phyloP scores from a whole-genome alignment of 2,113 vertebrate species.

The Rhea pennata region DNA sequence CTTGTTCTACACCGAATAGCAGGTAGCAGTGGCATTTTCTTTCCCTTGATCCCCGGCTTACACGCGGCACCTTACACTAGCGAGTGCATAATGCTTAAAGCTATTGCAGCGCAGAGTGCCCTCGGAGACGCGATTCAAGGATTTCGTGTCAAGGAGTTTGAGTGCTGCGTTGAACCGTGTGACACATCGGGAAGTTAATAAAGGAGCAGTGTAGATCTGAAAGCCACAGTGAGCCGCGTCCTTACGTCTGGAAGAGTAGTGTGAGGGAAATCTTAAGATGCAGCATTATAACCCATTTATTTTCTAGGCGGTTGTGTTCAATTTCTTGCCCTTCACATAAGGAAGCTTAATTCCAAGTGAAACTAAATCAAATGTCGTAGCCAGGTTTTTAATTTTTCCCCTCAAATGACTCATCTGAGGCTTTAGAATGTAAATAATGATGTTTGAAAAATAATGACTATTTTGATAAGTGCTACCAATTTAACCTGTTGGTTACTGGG shows the following conservation, averaged over 20 bases:
- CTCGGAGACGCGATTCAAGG: background rate
- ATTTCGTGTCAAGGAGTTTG: background rate
- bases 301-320: background rate
- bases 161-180: background rate
- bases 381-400: accelerated
- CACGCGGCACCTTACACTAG: background rate
- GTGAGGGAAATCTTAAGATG: background rate
- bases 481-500: background rate
- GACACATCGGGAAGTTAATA: background rate
- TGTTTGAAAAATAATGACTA: accelerated
- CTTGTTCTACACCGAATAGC: background rate
- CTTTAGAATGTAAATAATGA: background rate
- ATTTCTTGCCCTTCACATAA: background rate
- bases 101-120: background rate
- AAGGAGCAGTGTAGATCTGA: background rate
- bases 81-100: background rate
- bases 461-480: background rate
- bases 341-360: background rate
- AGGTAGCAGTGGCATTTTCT: background rate
- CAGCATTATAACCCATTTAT: background rate
- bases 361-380: background rate
- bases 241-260: background rate
- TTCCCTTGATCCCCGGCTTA: background rate
- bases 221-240: background rate
- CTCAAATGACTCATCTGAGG: background rate